phyloP scores from a whole-genome alignment of 2,113 vertebrate species.

The Pipra filicauda region DNA sequence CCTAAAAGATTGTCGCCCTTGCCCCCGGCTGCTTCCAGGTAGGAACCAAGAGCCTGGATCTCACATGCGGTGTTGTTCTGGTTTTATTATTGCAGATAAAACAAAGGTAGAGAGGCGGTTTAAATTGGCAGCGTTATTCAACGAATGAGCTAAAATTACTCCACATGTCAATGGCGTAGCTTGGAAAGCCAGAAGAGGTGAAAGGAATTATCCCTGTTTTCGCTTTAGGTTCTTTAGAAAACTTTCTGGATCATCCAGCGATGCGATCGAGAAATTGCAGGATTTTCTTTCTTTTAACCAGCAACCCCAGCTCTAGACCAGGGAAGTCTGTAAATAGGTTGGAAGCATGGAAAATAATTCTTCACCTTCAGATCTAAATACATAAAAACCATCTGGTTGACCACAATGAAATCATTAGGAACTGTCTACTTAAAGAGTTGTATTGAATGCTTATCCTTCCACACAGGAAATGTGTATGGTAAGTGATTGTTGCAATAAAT shows the following conservation, averaged over 20 bases:
- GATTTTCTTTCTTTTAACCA: slow-evolving; percentile 43
- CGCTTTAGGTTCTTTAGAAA: slow-evolving; percentile 51
- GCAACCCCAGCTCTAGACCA: not conserved
- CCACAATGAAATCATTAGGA: slow-evolving; percentile 75
- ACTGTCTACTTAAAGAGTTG: slow-evolving; percentile 66
- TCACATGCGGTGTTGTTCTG: not conserved
- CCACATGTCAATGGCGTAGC: not conserved
- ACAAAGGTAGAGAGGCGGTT: slow-evolving; percentile 16
- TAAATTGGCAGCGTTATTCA: slow-evolving; percentile 38
- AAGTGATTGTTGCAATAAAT: slow-evolving; percentile 72
- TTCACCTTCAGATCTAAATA: slow-evolving; percentile 69
- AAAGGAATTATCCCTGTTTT: slow-evolving; percentile 27
- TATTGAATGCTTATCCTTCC: slow-evolving; percentile 68
- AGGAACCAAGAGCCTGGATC: slow-evolving; percentile 25
- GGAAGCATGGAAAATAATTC: slow-evolving; percentile 66
- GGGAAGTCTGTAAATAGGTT: slow-evolving; percentile 67
- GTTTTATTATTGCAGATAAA: slow-evolving; percentile 27
- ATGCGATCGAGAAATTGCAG: slow-evolving; percentile 28
- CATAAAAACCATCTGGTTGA: slow-evolving; percentile 71
- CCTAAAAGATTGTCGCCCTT: slow-evolving; percentile 22
- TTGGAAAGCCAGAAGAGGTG: slow-evolving; percentile 16
- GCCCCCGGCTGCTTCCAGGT: slow-evolving; percentile 29
- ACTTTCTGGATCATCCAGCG: slow-evolving; percentile 55
- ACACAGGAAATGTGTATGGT: slow-evolving; percentile 71
- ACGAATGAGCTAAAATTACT: slow-evolving; percentile 47